Conservation (phyloP, 2,797 vertebrate genomes). For the Enoplosus armatus region DNA sequence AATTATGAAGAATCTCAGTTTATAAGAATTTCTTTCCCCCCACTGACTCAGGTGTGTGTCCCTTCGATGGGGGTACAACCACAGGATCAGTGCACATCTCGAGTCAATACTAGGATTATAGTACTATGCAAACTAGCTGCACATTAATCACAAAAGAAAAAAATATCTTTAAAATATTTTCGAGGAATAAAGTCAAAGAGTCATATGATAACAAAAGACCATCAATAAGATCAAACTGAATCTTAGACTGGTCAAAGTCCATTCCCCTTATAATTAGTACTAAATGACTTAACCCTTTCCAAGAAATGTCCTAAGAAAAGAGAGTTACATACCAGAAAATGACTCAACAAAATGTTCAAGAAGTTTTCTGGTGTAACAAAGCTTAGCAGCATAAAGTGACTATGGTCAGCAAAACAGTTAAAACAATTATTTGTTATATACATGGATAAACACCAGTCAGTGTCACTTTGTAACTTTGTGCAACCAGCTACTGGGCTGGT, state of each 20-base stretch:
- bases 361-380: not conserved
- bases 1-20: not conserved
- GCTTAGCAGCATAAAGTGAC: not conserved
- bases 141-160: too few relatives aligned
- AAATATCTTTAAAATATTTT: too few relatives aligned
- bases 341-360: not conserved
- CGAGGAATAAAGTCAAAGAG: too few relatives aligned
- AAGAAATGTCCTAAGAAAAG: too few relatives aligned
- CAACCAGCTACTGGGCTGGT: slow-evolving; percentile 4
- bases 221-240: not conserved
- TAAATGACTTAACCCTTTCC: too few relatives aligned
- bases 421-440: not conserved
- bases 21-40: not conserved
- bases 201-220: too few relatives aligned
- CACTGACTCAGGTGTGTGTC: too few relatives aligned
- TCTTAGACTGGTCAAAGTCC: not conserved
- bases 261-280: not conserved
- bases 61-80: too few relatives aligned
- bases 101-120: too few relatives aligned
- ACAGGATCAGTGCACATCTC: too few relatives aligned
- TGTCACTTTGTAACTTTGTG: slow-evolving; percentile 7
- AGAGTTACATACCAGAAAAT: not conserved
- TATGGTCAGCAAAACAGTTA: not conserved
- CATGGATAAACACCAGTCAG: not conserved
- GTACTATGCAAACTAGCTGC: too few relatives aligned